Evolutionary conservation across 2,888 invertebrate species (phyloP), one percentile per base, ranked within the genome.

Genomic region (Cremastinae sp.): DNA sequence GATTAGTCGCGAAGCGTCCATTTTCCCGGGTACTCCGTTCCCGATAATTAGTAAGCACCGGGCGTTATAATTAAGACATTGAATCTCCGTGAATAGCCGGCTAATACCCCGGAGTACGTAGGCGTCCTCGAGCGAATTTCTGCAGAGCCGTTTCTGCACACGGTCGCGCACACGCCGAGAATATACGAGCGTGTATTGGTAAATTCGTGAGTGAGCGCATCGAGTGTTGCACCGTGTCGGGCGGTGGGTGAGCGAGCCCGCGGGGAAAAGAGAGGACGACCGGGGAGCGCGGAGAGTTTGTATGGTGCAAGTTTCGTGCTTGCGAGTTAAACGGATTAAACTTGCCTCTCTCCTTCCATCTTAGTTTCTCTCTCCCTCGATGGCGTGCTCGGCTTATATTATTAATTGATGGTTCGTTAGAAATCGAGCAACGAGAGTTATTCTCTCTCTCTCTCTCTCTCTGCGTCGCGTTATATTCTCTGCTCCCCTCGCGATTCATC

Each of bases 361-460:
- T 56, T 45, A 62, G 4, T 49, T 34, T 16, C 22, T 47, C 70
- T 65, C 69, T 10, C 62, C 51, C 61, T 18, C 18, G n/a, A 41
- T 66, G 28, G 49, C 61, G 61, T 54, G 56, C 65, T 70, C 82
- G 80, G 82, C 64, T 83, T 80, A 69, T 69, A 51, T 69, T 59
- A 83, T 84, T 84, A 86, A 84, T 83, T 83, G 83, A 81, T 71
- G 82, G 80, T 78, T 81, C 79, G 80, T 79, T 80, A 74, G 77
- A 73, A 66, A 75, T 80, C 70, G 75, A 74, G 70, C 70, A 75
- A 79, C 71, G 62, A 28, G 62, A 28, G 68, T 78, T 64, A 64
- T 58, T 78, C 73, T 64, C 66, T 79, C 51, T 20, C 38, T 34
- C 56, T 49, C 36, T 58, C 61, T 22, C 54, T 66, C 20, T 16